Conservation (phyloP, 1,140 invertebrate genomes). For the Lordiphosa mommai region DNA sequence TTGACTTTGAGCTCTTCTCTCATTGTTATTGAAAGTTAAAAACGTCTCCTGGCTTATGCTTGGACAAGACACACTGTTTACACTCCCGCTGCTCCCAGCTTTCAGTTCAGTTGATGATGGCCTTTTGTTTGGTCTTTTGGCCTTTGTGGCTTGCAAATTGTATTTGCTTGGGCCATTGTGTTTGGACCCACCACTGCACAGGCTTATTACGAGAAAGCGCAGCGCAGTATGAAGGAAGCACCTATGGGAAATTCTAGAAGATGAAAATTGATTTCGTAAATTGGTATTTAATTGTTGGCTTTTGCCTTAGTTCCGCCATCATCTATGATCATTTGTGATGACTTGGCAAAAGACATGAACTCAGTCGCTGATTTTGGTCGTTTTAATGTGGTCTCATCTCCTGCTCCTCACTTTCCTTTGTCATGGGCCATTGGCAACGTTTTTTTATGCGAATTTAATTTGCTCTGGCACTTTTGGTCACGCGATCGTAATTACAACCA, state of each 20-base stretch:
- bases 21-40: conserved; percentile 27
- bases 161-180: neutral
- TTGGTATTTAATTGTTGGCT: neutral
- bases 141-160: conserved; percentile 8
- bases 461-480: conserved; percentile 19
- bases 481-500: conserved; percentile 11
- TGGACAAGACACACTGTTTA: neutral
- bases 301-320: conserved; percentile 5
- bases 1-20: too few species aligned
- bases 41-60: neutral
- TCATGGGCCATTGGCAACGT: conserved; percentile 25
- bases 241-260: too few species aligned
- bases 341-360: conserved; percentile 7
- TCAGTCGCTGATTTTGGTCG: conserved; percentile 11
- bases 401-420: conserved; percentile 1
- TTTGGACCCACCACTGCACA: neutral
- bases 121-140: conserved; percentile 12
- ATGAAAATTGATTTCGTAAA: too few species aligned
- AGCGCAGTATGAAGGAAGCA: too few species aligned
- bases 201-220: too few species aligned
- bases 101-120: too few species aligned
- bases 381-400: conserved; percentile 22
- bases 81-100: neutral
- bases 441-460: conserved; percentile 53
- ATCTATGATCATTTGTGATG: conserved; percentile 27